phyloP scores from a whole-genome alignment of 1,140 invertebrate genomes.

The Heliconius hewitsoni region DNA sequence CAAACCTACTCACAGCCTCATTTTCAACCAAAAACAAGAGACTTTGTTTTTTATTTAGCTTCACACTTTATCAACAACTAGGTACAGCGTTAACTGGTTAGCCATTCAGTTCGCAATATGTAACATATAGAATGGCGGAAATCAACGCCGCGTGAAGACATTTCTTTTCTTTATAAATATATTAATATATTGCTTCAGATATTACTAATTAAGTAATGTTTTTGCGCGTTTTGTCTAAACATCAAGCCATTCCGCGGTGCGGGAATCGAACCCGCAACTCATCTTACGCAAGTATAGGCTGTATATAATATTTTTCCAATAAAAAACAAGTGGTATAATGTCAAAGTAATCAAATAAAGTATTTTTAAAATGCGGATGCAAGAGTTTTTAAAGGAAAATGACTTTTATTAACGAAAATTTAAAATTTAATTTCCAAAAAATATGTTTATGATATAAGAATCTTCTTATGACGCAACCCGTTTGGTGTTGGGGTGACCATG shows the following conservation, averaged over 20 bases:
- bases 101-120: no score
- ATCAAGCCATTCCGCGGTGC: no score
- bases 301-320: neutral
- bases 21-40: neutral
- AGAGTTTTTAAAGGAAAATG: neutral
- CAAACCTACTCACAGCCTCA: neutral
- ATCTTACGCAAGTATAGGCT: neutral
- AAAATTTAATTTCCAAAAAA: neutral
- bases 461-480: neutral
- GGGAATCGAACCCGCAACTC: neutral
- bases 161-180: no score
- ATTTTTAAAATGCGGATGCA: constrained; percentile 5
- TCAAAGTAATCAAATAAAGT: constrained; percentile 12
- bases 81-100: no score
- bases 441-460: constrained; percentile 7
- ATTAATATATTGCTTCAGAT: no score
- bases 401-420: neutral
- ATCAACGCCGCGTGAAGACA: no score
- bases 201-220: no score
- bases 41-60: no score
- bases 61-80: no score
- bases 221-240: neutral
- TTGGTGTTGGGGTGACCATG: neutral
- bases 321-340: constrained; percentile 3
- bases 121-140: no score